A percentile compares a stretch with the other conserved stretches of the same genome.
Evolutionary conservation across 2,888 invertebrate genomes (phyloP).

Genomic region (Autographa pulchrina): DNA sequence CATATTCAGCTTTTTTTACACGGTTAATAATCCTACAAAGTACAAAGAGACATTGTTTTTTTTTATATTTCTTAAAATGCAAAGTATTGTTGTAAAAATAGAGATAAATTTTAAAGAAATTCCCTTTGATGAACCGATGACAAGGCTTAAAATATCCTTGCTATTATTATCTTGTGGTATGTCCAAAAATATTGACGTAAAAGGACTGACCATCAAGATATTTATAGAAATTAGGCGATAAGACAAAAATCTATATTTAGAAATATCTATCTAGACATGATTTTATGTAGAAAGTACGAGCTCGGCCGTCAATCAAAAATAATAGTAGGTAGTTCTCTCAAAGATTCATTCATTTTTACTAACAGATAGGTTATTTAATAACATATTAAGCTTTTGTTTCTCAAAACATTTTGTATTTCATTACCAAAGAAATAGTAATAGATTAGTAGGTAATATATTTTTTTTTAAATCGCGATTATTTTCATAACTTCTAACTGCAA

Average conservation of each 20-base stretch:
- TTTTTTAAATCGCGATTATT: too few relatives aligned
- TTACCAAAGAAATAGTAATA: too few relatives aligned
- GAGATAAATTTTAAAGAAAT: not conserved
- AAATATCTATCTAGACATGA: not conserved
- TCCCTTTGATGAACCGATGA: not conserved
- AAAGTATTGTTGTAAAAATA: not conserved
- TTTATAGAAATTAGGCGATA: not conserved
- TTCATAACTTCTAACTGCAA: too few relatives aligned
- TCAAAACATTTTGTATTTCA: too few relatives aligned
- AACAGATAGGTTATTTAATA: too few relatives aligned
- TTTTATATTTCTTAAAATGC: not conserved
- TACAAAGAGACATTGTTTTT: not conserved
- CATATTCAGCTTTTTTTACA: not conserved
- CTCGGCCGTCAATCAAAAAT: too few relatives aligned
- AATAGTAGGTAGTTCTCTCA: too few relatives aligned
- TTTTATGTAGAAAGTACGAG: not conserved
- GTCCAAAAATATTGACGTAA: not conserved
- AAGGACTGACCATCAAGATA: not conserved
- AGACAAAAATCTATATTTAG: not conserved
- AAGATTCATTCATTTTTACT: too few relatives aligned
- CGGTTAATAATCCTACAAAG: too few relatives aligned
- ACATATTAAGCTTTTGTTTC: too few relatives aligned
- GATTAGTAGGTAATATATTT: too few relatives aligned
- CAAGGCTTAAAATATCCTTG: not conserved
- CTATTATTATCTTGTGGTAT: not conserved